Percentiles rank a stretch among this genome's conserved stretches.
Conservation (phyloP, 64 coral and sea anemone genomes). For the Pocillopora verrucosa region DNA sequence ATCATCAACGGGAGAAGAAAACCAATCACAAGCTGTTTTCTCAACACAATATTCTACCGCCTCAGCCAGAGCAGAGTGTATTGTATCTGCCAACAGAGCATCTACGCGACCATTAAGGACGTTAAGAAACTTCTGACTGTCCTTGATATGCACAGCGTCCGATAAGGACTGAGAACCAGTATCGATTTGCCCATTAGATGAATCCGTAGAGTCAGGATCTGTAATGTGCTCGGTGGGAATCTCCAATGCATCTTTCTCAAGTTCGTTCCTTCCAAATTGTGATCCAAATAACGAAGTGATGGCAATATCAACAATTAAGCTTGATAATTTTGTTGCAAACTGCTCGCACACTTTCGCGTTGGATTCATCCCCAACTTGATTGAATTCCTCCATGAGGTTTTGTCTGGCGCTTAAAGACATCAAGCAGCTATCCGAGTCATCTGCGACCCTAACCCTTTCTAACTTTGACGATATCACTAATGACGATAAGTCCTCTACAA, state of each 20-base stretch:
- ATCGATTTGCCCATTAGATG: neutral
- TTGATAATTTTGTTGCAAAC: slow-evolving; percentile 38
- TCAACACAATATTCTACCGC: neutral
- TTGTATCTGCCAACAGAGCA: neutral
- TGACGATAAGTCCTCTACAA: slow-evolving; percentile 34
- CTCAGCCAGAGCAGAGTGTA: neutral
- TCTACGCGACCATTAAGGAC: slow-evolving; percentile 4
- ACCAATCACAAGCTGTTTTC: neutral
- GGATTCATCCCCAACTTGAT: neutral
- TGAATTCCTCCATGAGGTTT: slow-evolving; percentile 17
- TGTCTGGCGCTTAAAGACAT: neutral
- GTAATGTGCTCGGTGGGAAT: neutral
- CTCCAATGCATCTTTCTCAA: neutral
- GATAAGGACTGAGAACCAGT: no score
- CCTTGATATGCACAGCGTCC: neutral
- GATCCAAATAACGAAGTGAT: neutral
- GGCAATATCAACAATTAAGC: slow-evolving; percentile 15
- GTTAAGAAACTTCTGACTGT: neutral
- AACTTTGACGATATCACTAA: neutral
- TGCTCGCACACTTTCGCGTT: slow-evolving; percentile 16
- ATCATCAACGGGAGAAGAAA: neutral
- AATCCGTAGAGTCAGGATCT: neutral
- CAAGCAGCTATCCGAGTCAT: neutral
- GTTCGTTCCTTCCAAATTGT: neutral
- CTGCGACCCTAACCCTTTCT: neutral